Base-by-base conservation (phyloP, 2,888 invertebrate species). In the Congeria kusceri region DNA sequence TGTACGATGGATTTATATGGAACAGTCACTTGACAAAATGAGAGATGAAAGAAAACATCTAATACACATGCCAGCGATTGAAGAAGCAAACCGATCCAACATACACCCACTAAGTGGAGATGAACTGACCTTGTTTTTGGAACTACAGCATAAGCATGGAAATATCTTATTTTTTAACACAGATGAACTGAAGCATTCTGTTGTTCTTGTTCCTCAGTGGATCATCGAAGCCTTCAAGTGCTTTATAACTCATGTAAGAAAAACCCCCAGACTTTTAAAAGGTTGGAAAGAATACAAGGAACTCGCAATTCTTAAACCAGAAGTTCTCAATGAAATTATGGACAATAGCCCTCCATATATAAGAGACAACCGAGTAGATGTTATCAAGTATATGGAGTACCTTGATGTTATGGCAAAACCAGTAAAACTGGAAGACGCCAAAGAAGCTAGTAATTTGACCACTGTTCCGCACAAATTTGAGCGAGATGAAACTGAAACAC, bases 121-220 rank as follows among this genome's bases (percentile, higher is more conserved):
- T 4, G 4, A 28, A 63, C 59, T 77, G 11, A 57, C 59, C 23
- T 11, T 56, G 3, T 76, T 81, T 57, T 64, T 81, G 9, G 25
- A 63, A n/a, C 71, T 81, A 57, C 81, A 81, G 32, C 71, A 81
- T 61, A 53, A 56, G n/a, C 59, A 77, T 65, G 81, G 81, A 18
- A 81, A 81, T 56, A 39, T 81, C 18, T 47, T 81, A 20, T 81
- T 64, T 39, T 81, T 65, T 53, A 70, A 81, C 32, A 70, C 72
- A 49, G 73, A 78, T 39, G 18, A 46, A 9, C 47, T 82, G n/a
- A 25, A 69, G 18, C 44, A 76, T 13, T 47, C 18, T 23, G 61
- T 82, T 27, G 76, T 82, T 49, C 56, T 82, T 18, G 57, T 62
- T 13, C 82, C 82, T 15, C 78, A 78, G 53, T 82, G 82, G 82